phyloP scores from a whole-genome alignment of 2,797 vertebrate genomes.

The Aeoliscus strigatus region DNA sequence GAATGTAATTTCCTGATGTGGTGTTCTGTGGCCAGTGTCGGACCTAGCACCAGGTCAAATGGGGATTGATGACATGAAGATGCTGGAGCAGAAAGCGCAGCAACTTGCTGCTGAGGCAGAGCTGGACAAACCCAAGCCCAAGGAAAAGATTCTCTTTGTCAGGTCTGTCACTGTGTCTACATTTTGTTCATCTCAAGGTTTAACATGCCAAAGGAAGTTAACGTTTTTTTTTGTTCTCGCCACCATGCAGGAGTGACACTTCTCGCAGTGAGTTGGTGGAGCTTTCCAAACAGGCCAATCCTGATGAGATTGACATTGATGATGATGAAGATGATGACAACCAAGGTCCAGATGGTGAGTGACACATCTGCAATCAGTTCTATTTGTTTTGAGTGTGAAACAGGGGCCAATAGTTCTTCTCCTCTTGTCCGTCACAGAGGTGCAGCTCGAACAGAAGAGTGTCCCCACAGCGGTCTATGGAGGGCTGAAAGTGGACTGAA shows the following conservation, averaged over 20 bases:
- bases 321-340: conserved; percentile 81
- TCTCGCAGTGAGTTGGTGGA: conserved; percentile 86
- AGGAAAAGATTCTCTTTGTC: conserved; percentile 92
- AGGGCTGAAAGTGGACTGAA: conserved; percentile 80
- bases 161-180: conserved; percentile 79
- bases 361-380: too few species aligned
- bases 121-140: conserved; percentile 82
- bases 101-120: conserved; percentile 85
- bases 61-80: conserved; percentile 89
- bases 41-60: conserved; percentile 87
- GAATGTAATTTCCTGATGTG: too few species aligned
- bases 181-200: too few species aligned
- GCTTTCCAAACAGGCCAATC: conserved; percentile 86
- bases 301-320: conserved; percentile 90
- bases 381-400: too few species aligned
- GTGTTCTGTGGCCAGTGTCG: conserved; percentile 71
- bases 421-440: conserved; percentile 71
- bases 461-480: conserved; percentile 88
- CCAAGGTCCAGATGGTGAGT: conserved; percentile 84
- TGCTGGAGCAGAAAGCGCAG: conserved; percentile 88
- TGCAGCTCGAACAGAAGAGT: conserved; percentile 87
- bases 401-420: conserved; percentile 6
- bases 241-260: conserved; percentile 81
- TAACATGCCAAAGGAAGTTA: conserved; percentile 1
- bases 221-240: conserved; percentile 1